Percentiles rank a stretch among this genome's conserved stretches.
Evolutionary conservation across 2,113 vertebrate species (phyloP).

Genomic region (Eptesicus fuscus): DNA sequence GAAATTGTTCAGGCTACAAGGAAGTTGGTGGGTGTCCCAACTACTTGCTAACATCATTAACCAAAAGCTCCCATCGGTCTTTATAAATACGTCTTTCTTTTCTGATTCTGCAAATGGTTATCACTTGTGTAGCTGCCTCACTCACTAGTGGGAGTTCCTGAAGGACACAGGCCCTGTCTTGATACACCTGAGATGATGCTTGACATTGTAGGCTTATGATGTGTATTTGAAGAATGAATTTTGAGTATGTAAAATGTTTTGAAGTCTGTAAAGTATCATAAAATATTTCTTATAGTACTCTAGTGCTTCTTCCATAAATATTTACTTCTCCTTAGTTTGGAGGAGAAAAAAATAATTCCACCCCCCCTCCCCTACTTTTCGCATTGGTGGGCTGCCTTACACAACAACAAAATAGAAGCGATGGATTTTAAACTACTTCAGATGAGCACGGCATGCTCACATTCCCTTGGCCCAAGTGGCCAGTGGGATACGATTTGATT

Average conservation of each 20-base stretch:
- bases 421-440: not conserved
- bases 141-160: not conserved
- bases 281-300: not conserved
- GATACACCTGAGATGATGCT: not conserved
- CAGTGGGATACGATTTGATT: not conserved
- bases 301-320: constrained; percentile 16
- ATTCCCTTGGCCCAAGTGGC: not conserved
- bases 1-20: not conserved
- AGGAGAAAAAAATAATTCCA: not conserved
- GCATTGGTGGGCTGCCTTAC: not conserved
- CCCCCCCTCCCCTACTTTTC: not conserved
- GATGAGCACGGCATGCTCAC: not conserved
- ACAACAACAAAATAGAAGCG: not conserved
- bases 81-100: not conserved
- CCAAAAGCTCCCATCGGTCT: not conserved
- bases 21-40: not conserved
- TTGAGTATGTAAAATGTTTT: not conserved
- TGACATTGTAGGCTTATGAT: not conserved
- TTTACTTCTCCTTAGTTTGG: constrained; percentile 20
- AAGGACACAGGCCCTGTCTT: not conserved
- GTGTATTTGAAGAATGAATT: constrained; percentile 8
- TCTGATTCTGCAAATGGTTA: not conserved
- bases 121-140: not conserved
- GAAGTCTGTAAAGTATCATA: not conserved
- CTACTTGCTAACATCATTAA: constrained; percentile 37